Evolutionary conservation across 2,888 invertebrate species (phyloP).

Genomic region (Trimorus sp.): DNA sequence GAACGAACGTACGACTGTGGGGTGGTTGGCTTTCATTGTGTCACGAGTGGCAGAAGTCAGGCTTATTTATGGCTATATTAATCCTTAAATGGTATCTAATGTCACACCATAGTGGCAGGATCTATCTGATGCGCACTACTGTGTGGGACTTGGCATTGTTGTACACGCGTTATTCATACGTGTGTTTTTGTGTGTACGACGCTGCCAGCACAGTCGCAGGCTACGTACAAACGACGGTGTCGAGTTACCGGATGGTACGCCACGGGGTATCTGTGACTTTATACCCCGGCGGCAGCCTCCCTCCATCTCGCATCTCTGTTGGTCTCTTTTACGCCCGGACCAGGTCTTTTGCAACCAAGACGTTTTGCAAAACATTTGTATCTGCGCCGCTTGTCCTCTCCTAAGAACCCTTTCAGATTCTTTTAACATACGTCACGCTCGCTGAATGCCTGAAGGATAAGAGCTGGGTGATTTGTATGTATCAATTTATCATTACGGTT

Average conservation of each 20-base stretch:
- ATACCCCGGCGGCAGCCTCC: slow-evolving; percentile 77
- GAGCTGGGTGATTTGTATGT: slow-evolving; percentile 58
- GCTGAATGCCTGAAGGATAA: slow-evolving; percentile 41
- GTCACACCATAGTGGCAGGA: slow-evolving; percentile 77
- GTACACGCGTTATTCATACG: slow-evolving; percentile 79
- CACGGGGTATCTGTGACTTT: slow-evolving; percentile 81
- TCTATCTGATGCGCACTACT: slow-evolving; percentile 76
- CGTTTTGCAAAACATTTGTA: slow-evolving; percentile 79
- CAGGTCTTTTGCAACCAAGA: slow-evolving; percentile 75
- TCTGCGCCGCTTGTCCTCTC: slow-evolving; percentile 67
- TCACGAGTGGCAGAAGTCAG: slow-evolving; percentile 72
- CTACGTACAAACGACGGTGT: slow-evolving; percentile 81
- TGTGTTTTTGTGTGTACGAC: slow-evolving; percentile 77
- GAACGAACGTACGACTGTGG: slow-evolving; percentile 32
- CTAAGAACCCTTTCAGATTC: slow-evolving; percentile 49
- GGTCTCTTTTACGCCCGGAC: slow-evolving; percentile 50
- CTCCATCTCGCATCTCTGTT: slow-evolving; percentile 58
- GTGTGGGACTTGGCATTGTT: slow-evolving; percentile 79
- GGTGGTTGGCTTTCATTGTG: slow-evolving; percentile 68
- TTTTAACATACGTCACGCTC: slow-evolving; percentile 52
- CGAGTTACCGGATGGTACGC: slow-evolving; percentile 82
- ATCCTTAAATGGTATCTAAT: slow-evolving; percentile 82
- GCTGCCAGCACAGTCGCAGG: slow-evolving; percentile 69
- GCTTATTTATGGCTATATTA: slow-evolving; percentile 81
- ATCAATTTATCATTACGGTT: slow-evolving; percentile 62